Conservation (phyloP, 2,888 invertebrate species). For the Ophion ellenae region DNA sequence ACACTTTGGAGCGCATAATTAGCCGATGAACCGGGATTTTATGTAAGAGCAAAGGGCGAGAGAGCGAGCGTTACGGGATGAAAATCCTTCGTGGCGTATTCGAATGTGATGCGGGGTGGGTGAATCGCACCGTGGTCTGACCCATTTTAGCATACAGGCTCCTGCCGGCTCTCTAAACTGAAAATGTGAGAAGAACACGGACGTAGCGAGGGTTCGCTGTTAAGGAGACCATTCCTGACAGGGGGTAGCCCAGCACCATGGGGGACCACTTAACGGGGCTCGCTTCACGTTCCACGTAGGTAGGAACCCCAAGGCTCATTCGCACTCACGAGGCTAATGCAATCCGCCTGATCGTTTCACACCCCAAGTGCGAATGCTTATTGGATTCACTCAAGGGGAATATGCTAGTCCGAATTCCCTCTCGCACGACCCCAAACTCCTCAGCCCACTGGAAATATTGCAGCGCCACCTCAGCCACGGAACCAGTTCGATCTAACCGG, state of each 20-base stretch:
- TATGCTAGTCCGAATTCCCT: constrained; percentile 44
- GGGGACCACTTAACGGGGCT: constrained; percentile 82
- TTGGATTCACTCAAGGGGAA: constrained; percentile 64
- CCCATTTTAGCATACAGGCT: constrained; percentile 37
- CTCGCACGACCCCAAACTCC: constrained; percentile 32
- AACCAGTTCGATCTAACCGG: constrained; percentile 27
- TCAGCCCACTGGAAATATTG: not conserved
- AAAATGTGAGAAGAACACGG: constrained; percentile 50
- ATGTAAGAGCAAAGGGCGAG: constrained; percentile 49
- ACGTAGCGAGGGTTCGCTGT: constrained; percentile 51
- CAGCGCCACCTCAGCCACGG: constrained; percentile 12
- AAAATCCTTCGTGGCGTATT: constrained; percentile 63
- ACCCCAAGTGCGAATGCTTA: constrained; percentile 72
- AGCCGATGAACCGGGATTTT: constrained; percentile 56
- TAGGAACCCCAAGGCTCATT: constrained; percentile 48
- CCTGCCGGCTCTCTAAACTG: constrained; percentile 35
- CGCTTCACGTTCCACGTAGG: constrained; percentile 65
- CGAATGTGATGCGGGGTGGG: constrained; percentile 40
- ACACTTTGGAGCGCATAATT: constrained; percentile 69
- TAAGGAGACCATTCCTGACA: constrained; percentile 76
- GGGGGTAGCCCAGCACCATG: constrained; percentile 79
- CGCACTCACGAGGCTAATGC: constrained; percentile 70
- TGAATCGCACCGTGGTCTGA: constrained; percentile 41
- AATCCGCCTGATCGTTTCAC: constrained; percentile 76
- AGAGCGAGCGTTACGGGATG: constrained; percentile 26